phyloP scores from a whole-genome alignment of 2,113 vertebrate genomes.

The Cyphomyrus discorhynchus region DNA sequence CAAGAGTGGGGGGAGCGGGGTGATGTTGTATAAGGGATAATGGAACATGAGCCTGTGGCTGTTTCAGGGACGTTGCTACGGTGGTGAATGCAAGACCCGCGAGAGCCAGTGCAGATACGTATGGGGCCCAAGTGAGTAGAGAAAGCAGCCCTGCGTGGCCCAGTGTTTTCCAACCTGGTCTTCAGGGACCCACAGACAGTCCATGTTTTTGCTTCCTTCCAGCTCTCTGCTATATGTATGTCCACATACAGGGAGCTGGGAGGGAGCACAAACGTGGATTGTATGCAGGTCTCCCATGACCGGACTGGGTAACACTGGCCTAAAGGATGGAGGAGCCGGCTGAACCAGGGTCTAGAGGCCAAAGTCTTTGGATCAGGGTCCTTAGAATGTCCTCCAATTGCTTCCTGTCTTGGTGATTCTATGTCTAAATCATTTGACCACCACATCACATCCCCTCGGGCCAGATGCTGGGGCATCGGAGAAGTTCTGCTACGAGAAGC shows the following conservation, averaged over 20 bases:
- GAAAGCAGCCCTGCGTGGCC: background rate
- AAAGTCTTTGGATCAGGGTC: background rate
- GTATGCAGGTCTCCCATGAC: background rate
- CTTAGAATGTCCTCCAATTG: background rate
- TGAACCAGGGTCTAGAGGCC: background rate
- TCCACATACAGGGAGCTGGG: background rate
- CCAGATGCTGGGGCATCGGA: constrained; percentile 85
- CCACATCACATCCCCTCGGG: constrained; percentile 10
- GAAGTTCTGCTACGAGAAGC: constrained; percentile 97
- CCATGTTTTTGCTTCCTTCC: background rate
- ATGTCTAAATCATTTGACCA: background rate
- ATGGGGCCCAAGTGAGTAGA: constrained; percentile 89
- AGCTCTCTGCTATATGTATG: background rate
- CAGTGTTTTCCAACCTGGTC: background rate
- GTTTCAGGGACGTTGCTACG: constrained; percentile 88
- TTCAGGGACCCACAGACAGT: background rate
- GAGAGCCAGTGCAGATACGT: constrained; percentile 96
- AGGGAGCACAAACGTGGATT: background rate
- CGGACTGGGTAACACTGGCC: background rate
- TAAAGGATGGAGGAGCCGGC: background rate
- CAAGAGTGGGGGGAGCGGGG: background rate
- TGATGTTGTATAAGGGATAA: background rate
- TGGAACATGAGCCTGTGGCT: constrained; percentile 17
- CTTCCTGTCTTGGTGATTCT: background rate
- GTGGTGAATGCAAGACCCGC: constrained; percentile 91